phyloP scores from a whole-genome alignment of 1,140 invertebrate genomes.

The Lepidurus apus region DNA sequence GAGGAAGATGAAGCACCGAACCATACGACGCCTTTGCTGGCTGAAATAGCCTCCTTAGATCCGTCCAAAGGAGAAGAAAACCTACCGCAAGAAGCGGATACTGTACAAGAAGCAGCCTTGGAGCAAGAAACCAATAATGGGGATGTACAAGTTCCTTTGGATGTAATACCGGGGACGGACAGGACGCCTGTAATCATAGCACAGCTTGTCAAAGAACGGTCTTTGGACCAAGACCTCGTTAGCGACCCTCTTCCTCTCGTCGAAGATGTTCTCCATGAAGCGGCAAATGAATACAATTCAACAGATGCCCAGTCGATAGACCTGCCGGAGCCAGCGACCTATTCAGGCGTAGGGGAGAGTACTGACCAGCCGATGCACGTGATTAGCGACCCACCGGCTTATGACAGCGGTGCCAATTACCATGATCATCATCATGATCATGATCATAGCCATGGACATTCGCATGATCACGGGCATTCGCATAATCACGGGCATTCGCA shows the following conservation, averaged over 20 bases:
- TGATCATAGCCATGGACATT: constrained; percentile 26
- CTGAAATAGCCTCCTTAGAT: constrained; percentile 32
- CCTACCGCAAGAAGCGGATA: background rate
- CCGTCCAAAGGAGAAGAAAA: constrained; percentile 22
- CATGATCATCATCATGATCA: constrained; percentile 23
- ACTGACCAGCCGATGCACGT: too few relatives aligned
- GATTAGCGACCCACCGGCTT: background rate
- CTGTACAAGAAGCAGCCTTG: background rate
- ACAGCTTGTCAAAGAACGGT: background rate
- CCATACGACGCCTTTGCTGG: background rate
- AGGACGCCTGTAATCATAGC: background rate
- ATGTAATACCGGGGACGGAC: background rate
- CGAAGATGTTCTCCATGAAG: constrained; percentile 15
- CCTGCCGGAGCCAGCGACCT: background rate
- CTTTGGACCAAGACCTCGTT: constrained; percentile 1
- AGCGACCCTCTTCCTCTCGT: background rate
- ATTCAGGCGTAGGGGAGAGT: too few relatives aligned
- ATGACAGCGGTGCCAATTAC: constrained; percentile 16
- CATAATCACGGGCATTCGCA: constrained; percentile 31
- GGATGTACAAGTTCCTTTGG: background rate
- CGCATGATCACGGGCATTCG: constrained; percentile 29
- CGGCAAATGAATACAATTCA: background rate
- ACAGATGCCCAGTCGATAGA: background rate
- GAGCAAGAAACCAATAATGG: constrained; percentile 1
- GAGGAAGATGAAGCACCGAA: background rate